phyloP scores from a whole-genome alignment of 2,888 invertebrate species.

The Smittia sp. region DNA sequence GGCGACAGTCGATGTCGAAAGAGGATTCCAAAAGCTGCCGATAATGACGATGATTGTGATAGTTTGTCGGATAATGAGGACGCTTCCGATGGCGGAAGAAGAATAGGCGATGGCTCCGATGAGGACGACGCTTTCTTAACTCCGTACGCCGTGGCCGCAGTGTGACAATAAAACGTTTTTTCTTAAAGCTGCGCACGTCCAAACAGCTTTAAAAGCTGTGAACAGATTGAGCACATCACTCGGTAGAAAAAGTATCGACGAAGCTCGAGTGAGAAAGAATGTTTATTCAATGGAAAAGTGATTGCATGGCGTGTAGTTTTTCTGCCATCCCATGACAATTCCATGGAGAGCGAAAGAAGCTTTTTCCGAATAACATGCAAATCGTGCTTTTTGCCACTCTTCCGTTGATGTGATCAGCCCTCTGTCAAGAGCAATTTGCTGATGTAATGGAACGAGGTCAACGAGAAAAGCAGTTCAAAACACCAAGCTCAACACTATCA shows the following conservation, averaged over 20 bases:
- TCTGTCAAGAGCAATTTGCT: not conserved
- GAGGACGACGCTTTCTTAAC: conserved; percentile 53
- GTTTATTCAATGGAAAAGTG: conserved; percentile 2
- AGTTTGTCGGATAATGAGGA: not conserved
- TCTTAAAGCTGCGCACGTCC: not conserved
- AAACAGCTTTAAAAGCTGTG: not conserved
- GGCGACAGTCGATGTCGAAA: not conserved
- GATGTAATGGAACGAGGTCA: not conserved
- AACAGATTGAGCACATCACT: not conserved
- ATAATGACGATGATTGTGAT: conserved; percentile 29
- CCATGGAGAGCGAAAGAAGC: not conserved
- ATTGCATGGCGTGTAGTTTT: not conserved
- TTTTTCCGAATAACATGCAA: not conserved
- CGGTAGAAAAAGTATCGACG: not conserved
- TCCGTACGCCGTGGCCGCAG: conserved; percentile 52
- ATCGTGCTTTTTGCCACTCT: not conserved
- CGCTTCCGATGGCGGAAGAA: conserved; percentile 50
- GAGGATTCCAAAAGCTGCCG: not conserved
- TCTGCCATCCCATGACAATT: not conserved
- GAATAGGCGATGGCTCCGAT: conserved; percentile 53
- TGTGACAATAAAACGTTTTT: conserved; percentile 47
- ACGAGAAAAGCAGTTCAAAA: too few species aligned
- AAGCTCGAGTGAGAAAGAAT: not conserved
- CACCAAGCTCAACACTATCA: not conserved
- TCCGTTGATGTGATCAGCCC: not conserved